These are phyloP conservation scores for Miniopterus natalensis DNA, from an alignment of 2,113 vertebrate genomes.

Conservation along the genomic window DNA sequence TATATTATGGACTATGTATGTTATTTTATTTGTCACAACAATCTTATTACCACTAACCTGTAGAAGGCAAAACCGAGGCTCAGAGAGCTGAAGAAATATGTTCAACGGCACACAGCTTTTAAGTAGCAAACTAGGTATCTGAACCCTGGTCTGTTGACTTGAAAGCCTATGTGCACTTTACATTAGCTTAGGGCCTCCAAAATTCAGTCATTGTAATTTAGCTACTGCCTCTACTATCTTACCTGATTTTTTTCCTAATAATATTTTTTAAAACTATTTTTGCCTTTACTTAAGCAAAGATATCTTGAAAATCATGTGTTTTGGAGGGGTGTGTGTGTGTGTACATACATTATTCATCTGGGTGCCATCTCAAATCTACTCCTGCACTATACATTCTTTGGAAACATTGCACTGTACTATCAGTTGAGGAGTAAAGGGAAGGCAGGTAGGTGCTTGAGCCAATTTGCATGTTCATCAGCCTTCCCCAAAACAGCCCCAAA, in stretches of 20 bases:
- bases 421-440: neutral
- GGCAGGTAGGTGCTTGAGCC: neutral
- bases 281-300: constrained; percentile 4
- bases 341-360: neutral
- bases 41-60: neutral
- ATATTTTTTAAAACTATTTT: neutral
- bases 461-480: neutral
- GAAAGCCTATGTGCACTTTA: neutral
- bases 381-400: neutral
- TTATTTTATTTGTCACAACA: constrained; percentile 35
- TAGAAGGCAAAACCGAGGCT: constrained; percentile 10
- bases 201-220: constrained; percentile 25
- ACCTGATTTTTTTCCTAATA: neutral
- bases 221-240: neutral
- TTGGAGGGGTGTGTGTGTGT: neutral
- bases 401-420: neutral
- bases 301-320: neutral
- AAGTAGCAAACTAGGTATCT: neutral
- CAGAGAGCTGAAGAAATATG: constrained; percentile 49
- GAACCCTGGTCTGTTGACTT: neutral
- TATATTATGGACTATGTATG: neutral
- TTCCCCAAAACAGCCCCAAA: neutral
- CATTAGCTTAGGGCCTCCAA: neutral
- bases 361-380: neutral
- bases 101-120: neutral